Evolutionary conservation across 2,113 vertebrate species (phyloP).

Genomic region (Excalfactoria chinensis): DNA sequence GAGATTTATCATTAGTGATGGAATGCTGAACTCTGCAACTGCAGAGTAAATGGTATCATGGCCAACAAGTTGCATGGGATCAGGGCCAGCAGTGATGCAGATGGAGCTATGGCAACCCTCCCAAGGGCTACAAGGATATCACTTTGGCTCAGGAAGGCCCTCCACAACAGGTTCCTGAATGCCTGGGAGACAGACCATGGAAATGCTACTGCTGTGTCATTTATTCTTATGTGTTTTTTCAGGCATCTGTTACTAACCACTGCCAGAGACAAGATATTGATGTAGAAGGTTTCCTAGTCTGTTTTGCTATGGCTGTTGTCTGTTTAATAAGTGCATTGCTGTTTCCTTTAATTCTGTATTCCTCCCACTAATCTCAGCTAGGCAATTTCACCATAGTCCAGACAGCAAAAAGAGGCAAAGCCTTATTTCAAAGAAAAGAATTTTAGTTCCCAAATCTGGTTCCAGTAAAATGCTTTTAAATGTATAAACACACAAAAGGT

Average conservation of each 20-base stretch:
- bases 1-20: neutral
- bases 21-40: fast-evolving
- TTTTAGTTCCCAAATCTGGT: neutral
- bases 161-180: neutral
- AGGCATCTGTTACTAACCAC: neutral
- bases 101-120: neutral
- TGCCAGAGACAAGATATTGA: neutral
- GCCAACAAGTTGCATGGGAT: neutral
- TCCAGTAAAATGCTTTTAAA: neutral
- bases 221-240: neutral
- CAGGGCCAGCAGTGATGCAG: neutral
- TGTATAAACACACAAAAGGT: neutral
- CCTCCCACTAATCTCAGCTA: neutral
- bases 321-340: neutral
- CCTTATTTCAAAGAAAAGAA: neutral
- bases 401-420: neutral
- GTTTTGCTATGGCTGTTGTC: neutral
- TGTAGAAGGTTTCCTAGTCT: neutral
- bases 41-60: neutral
- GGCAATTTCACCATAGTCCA: neutral
- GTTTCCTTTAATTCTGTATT: neutral
- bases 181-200: neutral
- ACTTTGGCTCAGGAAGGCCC: neutral
- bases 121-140: neutral
- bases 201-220: neutral